Evolutionary conservation across 2,113 vertebrate species (phyloP).

Genomic region (Callopanchax toddi): DNA sequence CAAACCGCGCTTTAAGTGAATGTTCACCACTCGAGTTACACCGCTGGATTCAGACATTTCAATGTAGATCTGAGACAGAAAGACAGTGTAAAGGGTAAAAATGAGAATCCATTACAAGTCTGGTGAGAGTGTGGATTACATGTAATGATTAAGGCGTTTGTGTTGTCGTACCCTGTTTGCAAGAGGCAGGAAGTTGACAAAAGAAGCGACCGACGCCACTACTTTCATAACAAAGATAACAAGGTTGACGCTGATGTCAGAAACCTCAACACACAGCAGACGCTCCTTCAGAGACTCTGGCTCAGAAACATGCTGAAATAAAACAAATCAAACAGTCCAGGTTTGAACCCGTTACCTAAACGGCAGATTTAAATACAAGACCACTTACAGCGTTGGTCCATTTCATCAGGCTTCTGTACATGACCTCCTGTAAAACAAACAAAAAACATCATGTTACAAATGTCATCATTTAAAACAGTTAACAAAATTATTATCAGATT

Average conservation of each 20-base stretch:
- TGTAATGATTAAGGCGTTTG: background rate
- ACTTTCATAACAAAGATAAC: background rate
- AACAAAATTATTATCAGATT: background rate
- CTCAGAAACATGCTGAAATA: constrained; percentile 14
- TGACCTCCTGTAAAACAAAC: constrained; percentile 19
- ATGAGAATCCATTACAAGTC: background rate
- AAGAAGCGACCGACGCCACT: background rate
- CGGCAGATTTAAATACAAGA: background rate
- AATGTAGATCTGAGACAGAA: constrained; percentile 26
- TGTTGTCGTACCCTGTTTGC: constrained; percentile 28
- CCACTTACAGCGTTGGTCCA: constrained; percentile 44
- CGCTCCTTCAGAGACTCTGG: constrained; percentile 16
- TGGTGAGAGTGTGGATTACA: background rate
- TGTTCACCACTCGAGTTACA: background rate
- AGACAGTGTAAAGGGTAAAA: no score
- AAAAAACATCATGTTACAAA: background rate
- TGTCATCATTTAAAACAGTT: background rate
- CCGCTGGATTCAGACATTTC: constrained; percentile 31
- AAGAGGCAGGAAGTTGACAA: constrained; percentile 45
- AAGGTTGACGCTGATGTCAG: accelerated
- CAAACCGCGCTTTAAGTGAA: no score
- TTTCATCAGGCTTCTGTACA: constrained; percentile 31
- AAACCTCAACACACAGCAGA: constrained; percentile 26
- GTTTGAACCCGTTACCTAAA: background rate
- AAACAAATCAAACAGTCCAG: background rate